A percentile compares a stretch with the other conserved stretches of the same genome.
Conservation (phyloP, 2,888 invertebrate species). For the Holacanthella duospinosa region DNA sequence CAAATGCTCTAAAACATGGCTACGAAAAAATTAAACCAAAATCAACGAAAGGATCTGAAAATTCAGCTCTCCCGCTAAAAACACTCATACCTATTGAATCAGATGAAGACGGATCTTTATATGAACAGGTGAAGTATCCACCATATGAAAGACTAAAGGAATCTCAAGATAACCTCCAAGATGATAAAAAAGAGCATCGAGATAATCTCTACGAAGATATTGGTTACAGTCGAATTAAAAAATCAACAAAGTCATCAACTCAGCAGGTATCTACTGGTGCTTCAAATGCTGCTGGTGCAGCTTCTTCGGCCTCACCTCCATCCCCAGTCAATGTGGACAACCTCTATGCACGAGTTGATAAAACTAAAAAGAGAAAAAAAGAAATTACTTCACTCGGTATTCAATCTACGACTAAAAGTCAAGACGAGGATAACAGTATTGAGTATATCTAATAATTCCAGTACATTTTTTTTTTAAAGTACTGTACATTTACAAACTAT, state of each 20-base stretch:
- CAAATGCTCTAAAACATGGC: conserved; percentile 28
- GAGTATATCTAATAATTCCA: conserved; percentile 35
- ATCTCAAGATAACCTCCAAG: conserved; percentile 26
- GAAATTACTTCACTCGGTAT: conserved; percentile 4
- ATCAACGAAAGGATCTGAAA: conserved; percentile 1
- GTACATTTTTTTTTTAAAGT: too few relatives aligned
- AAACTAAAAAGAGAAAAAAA: conserved; percentile 28
- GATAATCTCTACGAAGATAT: conserved; percentile 33
- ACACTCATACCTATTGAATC: conserved; percentile 3
- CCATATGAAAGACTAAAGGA: conserved; percentile 36
- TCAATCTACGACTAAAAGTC: conserved; percentile 11
- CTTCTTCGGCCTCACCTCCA: neutral
- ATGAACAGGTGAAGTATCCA: conserved; percentile 35
- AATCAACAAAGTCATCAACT: conserved; percentile 6
- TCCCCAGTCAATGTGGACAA: conserved; percentile 23
- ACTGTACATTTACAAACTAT: too few relatives aligned
- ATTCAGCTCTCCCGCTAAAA: neutral
- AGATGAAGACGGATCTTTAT: conserved; percentile 24
- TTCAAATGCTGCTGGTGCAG: neutral
- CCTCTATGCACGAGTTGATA: conserved; percentile 34
- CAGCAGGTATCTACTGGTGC: neutral
- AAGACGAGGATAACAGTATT: conserved; percentile 32
- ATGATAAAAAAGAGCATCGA: conserved; percentile 16
- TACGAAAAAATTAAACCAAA: conserved; percentile 34
- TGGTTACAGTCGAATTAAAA: conserved; percentile 26